phyloP scores from a whole-genome alignment of 2,797 vertebrate species.

The Cyclopterus lumpus region DNA sequence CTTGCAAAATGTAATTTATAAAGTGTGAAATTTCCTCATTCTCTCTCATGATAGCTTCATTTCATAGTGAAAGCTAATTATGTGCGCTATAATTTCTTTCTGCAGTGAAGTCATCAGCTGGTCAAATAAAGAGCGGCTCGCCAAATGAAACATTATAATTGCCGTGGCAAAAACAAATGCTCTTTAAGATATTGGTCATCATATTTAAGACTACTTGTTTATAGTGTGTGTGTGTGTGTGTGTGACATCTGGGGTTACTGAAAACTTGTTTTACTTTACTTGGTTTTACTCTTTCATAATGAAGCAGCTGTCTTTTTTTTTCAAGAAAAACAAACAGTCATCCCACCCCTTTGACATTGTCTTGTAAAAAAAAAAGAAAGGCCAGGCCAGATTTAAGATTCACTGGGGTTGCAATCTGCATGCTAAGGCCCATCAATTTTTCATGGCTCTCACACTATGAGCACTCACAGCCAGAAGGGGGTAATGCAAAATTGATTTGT shows the following conservation, averaged over 20 bases:
- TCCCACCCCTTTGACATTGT: constrained; percentile 80
- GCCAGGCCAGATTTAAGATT: constrained; percentile 84
- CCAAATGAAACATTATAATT: constrained; percentile 71
- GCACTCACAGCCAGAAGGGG: constrained; percentile 88
- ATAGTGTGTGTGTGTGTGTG: constrained; percentile 9
- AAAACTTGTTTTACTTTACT: constrained; percentile 34
- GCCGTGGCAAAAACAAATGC: constrained; percentile 71
- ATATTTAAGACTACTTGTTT: constrained; percentile 40
- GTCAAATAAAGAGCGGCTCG: constrained; percentile 61
- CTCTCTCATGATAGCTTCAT: constrained; percentile 80
- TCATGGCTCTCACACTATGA: constrained; percentile 88
- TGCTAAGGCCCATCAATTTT: constrained; percentile 91
- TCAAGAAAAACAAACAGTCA: constrained; percentile 76
- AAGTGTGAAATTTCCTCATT: constrained; percentile 84
- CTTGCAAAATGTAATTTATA: constrained; percentile 82
- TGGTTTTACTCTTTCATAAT: constrained; percentile 31
- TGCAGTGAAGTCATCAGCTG: constrained; percentile 74
- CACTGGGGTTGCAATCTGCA: constrained; percentile 86
- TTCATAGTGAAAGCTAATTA: constrained; percentile 84
- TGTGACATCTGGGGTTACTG: constrained; percentile 27
- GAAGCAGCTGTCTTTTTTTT: constrained; percentile 41
- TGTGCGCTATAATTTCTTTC: constrained; percentile 73
- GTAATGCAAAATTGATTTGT: constrained; percentile 95
- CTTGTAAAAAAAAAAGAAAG: constrained; percentile 63
- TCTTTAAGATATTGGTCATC: constrained; percentile 50